phyloP scores from a whole-genome alignment of 2,888 invertebrate species.

The Ophioninae sp. region DNA sequence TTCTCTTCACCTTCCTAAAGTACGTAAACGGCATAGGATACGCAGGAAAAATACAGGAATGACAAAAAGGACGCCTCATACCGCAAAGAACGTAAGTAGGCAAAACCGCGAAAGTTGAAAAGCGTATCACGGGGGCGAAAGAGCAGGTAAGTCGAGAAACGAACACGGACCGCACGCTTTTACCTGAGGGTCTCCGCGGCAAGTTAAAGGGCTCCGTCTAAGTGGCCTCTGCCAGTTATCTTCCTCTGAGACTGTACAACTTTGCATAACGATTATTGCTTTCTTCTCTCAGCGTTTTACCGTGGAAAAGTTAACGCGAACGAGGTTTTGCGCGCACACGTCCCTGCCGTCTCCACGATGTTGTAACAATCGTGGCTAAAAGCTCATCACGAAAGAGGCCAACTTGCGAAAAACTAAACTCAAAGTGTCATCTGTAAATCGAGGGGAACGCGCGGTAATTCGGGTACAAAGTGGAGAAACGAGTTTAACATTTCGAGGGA shows the following conservation, averaged over 20 bases:
- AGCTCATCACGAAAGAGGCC: constrained; percentile 9
- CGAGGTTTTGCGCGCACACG: constrained; percentile 6
- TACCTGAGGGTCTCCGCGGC: constrained; percentile 40
- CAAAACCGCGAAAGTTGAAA: constrained; percentile 6
- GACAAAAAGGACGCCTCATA: background rate
- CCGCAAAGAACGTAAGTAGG: background rate
- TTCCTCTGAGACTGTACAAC: constrained; percentile 67
- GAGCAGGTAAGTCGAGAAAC: constrained; percentile 7
- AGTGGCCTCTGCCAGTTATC: constrained; percentile 68
- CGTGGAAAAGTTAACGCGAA: constrained; percentile 34
- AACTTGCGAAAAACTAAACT: constrained; percentile 14
- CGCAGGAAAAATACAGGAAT: background rate
- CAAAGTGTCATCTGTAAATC: constrained; percentile 12
- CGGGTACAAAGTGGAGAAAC: constrained; percentile 20
- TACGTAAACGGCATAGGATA: background rate
- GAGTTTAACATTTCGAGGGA: background rate
- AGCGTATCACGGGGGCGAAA: background rate
- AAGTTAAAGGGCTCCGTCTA: constrained; percentile 61
- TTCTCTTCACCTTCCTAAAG: background rate
- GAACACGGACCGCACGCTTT: constrained; percentile 38
- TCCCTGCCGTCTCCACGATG: constrained; percentile 47
- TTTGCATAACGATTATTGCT: constrained; percentile 76
- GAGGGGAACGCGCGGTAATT: background rate
- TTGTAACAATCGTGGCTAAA: constrained; percentile 33
- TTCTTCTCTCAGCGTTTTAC: constrained; percentile 67